Evolutionary conservation across 2,888 invertebrate genomes (phyloP), one percentile per base, ranked within the genome.

Genomic region (Eumacrocentrus americanus): DNA sequence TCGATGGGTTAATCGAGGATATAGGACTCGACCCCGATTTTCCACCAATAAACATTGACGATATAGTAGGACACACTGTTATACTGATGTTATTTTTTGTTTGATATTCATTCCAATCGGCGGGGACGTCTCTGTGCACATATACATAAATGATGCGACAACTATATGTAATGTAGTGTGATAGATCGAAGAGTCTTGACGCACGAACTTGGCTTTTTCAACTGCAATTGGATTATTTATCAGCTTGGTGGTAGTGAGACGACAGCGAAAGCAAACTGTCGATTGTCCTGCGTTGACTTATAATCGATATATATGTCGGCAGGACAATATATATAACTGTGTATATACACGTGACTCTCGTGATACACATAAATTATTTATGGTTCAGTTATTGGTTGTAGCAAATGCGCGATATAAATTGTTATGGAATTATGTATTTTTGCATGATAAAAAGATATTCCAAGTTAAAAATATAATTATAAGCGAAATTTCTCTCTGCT

Each of bases 201-300:
- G 68, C 65, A 67, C 60, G 63, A 70, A 70, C 67, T 66, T 64
- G 66, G 58, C 67, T 68, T 70, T 69, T 71, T 64, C n/a, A 65
- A 61, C 65, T 67, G 69, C n/a, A n/a, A 29, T 70, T 74, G 70
- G 66, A 73, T 77, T 77, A 77, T 74, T 76, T 71, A 74, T 71
- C 68, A 66, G 51, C 22, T 37, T 22, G 22, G 12, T 14, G n/a
- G 20, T 14, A 52, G 53, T 25, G 18, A n/a, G 14, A 54, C 23
- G 40, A 14, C n/a, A n/a, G n/a, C n/a, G n/a, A 18, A 25, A 69
- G 70, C 66, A 71, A 73, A 68, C 70, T 72, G 74, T 74, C 72
- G 71, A 74, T 77, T 73, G 72, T 73, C 68, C 69, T 60, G 66
- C 63, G 66, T 65, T 70, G 66, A 66, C 62, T 63, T 54, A 67